Conservation (phyloP, 2,113 vertebrate genomes). For the Okapia johnstoni region DNA sequence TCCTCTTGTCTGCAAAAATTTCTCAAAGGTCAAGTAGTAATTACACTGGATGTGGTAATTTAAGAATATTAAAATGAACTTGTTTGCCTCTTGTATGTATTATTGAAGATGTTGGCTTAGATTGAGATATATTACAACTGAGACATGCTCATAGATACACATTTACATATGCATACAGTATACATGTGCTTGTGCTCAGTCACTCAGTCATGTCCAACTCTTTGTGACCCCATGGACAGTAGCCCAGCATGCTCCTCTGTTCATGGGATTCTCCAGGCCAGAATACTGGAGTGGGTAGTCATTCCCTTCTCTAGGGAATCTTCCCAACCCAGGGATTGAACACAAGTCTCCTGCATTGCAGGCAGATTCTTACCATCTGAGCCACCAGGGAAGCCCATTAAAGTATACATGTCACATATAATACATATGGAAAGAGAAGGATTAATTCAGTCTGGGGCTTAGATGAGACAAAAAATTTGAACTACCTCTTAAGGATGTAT, state of each 20-base stretch:
- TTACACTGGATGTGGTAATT: not conserved
- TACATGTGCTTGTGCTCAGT: not conserved
- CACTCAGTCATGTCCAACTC: not conserved
- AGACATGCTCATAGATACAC: not conserved
- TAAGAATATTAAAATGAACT: slow-evolving; percentile 37
- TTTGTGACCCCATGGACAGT: not conserved
- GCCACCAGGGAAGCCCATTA: not conserved
- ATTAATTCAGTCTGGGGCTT: not conserved
- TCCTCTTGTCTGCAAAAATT: not conserved
- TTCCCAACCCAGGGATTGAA: not conserved
- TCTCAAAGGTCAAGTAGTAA: slow-evolving; percentile 58
- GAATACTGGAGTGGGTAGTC: not conserved
- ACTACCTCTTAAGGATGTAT: not conserved
- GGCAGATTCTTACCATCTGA: not conserved
- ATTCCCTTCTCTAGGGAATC: not conserved
- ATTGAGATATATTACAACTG: not conserved
- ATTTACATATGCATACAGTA: not conserved
- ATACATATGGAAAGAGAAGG: not conserved
- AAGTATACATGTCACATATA: not conserved
- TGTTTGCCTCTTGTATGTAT: not conserved
- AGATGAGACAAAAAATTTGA: not conserved
- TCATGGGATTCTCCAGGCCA: not conserved
- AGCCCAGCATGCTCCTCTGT: not conserved
- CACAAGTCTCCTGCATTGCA: not conserved
- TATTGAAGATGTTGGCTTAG: not conserved